Evolutionary conservation across 2,113 vertebrate genomes (phyloP).

Genomic region (Pangasianodon gigas): DNA sequence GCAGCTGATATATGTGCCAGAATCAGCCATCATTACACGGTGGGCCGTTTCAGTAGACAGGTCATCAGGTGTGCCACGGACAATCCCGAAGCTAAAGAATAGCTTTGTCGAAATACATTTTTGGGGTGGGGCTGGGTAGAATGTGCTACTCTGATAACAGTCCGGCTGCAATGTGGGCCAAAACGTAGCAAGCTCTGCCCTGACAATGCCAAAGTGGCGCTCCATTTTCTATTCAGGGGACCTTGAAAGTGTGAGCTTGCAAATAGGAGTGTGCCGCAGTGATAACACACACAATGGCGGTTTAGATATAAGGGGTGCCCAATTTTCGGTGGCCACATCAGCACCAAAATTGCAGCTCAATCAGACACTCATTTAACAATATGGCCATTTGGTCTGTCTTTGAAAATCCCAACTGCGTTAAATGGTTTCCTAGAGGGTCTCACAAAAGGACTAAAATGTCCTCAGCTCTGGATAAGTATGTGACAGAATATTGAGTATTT

Average conservation of each 20-base stretch:
- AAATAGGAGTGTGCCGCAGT: slow-evolving; percentile 20
- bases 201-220: slow-evolving; percentile 24
- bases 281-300: neutral
- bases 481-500: slow-evolving; percentile 7
- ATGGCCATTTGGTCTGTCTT: neutral
- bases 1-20: slow-evolving; percentile 22
- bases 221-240: slow-evolving; percentile 36
- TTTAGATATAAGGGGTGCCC: slow-evolving; percentile 13
- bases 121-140: neutral
- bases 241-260: slow-evolving; percentile 17
- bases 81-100: slow-evolving; percentile 7
- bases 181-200: neutral
- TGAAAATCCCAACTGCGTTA: neutral
- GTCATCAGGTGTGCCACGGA: slow-evolving; percentile 5
- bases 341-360: slow-evolving; percentile 19
- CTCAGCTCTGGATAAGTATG: slow-evolving; percentile 17
- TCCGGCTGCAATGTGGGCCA: neutral
- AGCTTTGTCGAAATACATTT: slow-evolving; percentile 9
- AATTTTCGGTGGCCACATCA: slow-evolving; percentile 17
- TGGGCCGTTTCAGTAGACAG: slow-evolving; percentile 23
- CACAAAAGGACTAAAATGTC: neutral
- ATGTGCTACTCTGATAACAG: slow-evolving; percentile 15
- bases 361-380: slow-evolving; percentile 10
- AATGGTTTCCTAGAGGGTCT: slow-evolving; percentile 16
- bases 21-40: neutral